Evolutionary conservation across 53 echinoderm and acorn worm species (phyloP).

Genomic region (Temnopleurus reevesii): DNA sequence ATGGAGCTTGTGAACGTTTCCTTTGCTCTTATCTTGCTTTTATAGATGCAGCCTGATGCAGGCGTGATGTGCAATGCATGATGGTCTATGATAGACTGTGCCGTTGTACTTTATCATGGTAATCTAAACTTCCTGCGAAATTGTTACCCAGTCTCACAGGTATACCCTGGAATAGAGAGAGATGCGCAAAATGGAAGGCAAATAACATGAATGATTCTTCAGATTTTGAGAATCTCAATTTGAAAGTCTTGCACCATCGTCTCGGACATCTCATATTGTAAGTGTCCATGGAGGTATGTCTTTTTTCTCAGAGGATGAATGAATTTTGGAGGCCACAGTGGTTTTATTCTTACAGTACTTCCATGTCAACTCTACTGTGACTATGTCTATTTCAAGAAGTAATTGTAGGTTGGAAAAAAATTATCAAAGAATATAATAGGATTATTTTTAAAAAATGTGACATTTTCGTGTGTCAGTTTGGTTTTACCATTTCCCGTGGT

Average conservation of each 20-base stretch:
- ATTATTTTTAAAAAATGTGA: too few species aligned
- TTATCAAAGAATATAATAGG: too few species aligned
- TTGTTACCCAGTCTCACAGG: constrained; percentile 46
- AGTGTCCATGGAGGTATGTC: too few species aligned
- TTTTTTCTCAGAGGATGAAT: too few species aligned
- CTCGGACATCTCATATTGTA: too few species aligned
- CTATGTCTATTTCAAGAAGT: too few species aligned
- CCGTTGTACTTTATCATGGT: constrained; percentile 46
- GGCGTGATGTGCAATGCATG: constrained; percentile 45
- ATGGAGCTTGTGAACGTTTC: not conserved
- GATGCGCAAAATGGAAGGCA: not conserved
- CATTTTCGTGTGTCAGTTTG: too few species aligned
- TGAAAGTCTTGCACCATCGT: not conserved
- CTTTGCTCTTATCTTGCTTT: not conserved
- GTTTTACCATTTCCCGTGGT: too few species aligned
- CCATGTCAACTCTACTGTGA: too few species aligned
- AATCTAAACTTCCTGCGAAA: constrained; percentile 51
- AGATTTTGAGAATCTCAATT: not conserved
- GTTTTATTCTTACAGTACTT: too few species aligned
- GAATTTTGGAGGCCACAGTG: too few species aligned
- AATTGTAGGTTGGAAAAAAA: too few species aligned
- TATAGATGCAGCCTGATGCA: constrained; percentile 6
- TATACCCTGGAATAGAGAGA: constrained; percentile 19
- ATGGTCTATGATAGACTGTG: not conserved
- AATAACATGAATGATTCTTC: constrained; percentile 41